Conservation (phyloP, 1,140 invertebrate species). For the Chironomus striatipennis region DNA sequence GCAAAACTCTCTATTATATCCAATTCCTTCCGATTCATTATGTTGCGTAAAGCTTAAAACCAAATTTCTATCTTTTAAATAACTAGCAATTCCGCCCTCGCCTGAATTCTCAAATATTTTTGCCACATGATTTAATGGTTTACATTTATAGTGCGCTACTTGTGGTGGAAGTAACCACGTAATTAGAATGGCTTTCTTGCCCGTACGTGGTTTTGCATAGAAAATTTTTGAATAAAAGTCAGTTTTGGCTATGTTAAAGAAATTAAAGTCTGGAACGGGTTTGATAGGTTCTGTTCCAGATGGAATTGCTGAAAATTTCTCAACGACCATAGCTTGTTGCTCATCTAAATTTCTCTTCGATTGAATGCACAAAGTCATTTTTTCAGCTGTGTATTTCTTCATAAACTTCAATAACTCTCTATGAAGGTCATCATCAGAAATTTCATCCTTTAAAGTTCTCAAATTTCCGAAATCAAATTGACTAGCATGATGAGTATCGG, state of each 20-base stretch:
- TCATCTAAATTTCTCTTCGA: background rate
- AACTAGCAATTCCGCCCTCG: background rate
- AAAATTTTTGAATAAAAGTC: background rate
- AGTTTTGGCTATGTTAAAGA: background rate
- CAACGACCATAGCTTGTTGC: background rate
- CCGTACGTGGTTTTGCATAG: background rate
- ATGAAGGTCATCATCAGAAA: background rate
- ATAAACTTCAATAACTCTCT: background rate
- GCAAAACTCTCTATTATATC: constrained; percentile 56
- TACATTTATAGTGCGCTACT: constrained; percentile 37
- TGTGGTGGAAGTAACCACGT: background rate
- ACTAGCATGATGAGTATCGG: background rate
- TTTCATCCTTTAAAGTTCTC: background rate
- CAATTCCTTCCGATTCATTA: background rate
- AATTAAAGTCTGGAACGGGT: background rate
- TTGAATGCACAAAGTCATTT: background rate
- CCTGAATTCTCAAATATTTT: background rate
- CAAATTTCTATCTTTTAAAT: background rate
- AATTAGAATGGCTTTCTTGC: background rate
- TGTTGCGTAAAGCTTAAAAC: background rate
- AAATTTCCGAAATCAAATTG: constrained; percentile 1
- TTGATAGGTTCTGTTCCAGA: background rate
- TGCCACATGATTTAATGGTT: background rate
- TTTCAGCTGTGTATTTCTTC: background rate
- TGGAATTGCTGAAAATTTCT: constrained; percentile 1